These are phyloP conservation scores for Charina bottae DNA, from an alignment of 2,113 vertebrate genomes.

Conservation along the genomic window DNA sequence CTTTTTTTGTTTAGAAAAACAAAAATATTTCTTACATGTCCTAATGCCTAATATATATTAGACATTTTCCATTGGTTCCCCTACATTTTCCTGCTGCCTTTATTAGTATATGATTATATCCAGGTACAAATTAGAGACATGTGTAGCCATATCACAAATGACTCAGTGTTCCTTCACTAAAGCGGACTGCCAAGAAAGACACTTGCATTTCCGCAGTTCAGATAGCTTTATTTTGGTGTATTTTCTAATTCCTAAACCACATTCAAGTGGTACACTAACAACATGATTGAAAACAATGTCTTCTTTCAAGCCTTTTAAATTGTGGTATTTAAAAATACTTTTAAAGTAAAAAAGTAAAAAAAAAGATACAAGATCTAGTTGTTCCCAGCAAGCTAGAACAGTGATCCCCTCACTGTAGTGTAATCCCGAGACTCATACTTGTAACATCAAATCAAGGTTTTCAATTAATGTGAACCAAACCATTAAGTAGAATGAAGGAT, in stretches of 20 bases:
- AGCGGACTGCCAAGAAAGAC: conserved; percentile 59
- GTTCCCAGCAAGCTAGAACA: not conserved
- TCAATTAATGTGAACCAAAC: not conserved
- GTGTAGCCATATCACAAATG: conserved; percentile 37
- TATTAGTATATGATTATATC: conserved; percentile 67
- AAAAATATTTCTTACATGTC: conserved; percentile 30
- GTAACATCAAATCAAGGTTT: not conserved
- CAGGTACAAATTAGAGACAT: conserved; percentile 41
- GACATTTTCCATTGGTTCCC: not conserved
- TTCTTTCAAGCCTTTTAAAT: conserved; percentile 11
- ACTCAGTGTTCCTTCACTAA: conserved; percentile 43
- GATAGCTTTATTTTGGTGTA: conserved; percentile 48
- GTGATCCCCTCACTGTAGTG: not conserved
- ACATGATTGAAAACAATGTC: conserved; percentile 52
- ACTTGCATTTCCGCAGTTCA: conserved; percentile 51
- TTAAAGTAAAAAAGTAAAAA: conserved; percentile 26
- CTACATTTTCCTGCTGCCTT: conserved; percentile 32
- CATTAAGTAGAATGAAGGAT: not conserved
- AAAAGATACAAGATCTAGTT: not conserved
- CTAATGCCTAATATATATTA: conserved; percentile 1
- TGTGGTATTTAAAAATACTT: conserved; percentile 19
- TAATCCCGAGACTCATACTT: not conserved
- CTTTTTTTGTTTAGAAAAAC: not conserved
- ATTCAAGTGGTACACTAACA: conserved; percentile 39
- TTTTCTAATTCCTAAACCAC: conserved; percentile 48